These are phyloP conservation scores for Lophotriccus pileatus DNA, from an alignment of 2,797 vertebrate species.

Conservation along the genomic window DNA sequence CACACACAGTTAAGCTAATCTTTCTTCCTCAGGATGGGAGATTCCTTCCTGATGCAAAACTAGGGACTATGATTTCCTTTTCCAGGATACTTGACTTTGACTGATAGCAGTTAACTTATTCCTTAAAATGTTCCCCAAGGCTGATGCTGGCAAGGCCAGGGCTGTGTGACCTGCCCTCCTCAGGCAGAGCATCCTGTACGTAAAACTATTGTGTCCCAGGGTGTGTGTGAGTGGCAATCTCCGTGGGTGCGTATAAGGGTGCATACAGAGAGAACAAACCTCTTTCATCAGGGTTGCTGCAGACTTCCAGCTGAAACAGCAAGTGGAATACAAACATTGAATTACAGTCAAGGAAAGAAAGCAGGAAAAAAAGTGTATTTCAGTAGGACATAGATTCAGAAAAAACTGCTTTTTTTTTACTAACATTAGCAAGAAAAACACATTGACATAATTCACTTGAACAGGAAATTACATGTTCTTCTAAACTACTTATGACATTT, in stretches of 20 bases:
- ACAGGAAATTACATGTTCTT: not conserved
- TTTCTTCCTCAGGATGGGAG: slow-evolving; percentile 81
- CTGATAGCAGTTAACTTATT: slow-evolving; percentile 61
- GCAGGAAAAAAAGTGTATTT: not conserved
- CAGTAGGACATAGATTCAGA: not conserved
- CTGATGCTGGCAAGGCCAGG: slow-evolving; percentile 4
- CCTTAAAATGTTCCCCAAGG: slow-evolving; percentile 45
- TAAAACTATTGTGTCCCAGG: slow-evolving; percentile 76
- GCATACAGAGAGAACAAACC: not conserved
- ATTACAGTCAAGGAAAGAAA: slow-evolving; percentile 11
- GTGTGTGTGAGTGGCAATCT: not conserved
- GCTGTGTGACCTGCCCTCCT: slow-evolving; percentile 54
- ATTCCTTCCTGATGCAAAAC: slow-evolving; percentile 78
- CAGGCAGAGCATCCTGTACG: slow-evolving; percentile 75
- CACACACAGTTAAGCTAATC: slow-evolving; percentile 71
- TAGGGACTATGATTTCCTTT: slow-evolving; percentile 73
- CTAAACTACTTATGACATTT: not conserved
- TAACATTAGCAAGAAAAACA: slow-evolving; percentile 17
- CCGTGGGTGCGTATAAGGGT: not conserved
- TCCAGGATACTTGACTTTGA: slow-evolving; percentile 79
- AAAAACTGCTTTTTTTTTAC: not conserved
- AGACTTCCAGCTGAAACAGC: slow-evolving; percentile 44
- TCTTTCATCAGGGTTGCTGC: slow-evolving; percentile 15
- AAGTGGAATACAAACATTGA: slow-evolving; percentile 40
- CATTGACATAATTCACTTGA: not conserved